Evolutionary conservation across 2,888 invertebrate species (phyloP).

Genomic region (Panopea generosa): DNA sequence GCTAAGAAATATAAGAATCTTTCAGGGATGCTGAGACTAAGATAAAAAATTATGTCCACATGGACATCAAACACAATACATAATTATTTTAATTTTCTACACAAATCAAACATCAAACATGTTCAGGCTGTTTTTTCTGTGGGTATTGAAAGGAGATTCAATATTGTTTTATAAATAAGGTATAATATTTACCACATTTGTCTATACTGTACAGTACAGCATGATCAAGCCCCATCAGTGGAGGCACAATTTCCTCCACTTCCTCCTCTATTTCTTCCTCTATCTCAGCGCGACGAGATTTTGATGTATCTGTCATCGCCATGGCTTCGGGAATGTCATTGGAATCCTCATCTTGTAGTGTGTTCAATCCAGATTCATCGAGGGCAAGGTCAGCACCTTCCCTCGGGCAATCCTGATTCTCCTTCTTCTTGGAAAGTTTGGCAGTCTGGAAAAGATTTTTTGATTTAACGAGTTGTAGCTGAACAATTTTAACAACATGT

Average conservation of each 20-base stretch:
- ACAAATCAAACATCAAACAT: too few species aligned
- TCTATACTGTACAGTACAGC: slow-evolving; percentile 97
- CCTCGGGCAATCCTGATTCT: slow-evolving; percentile 66
- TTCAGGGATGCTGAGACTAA: too few species aligned
- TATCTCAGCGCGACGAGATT: slow-evolving; percentile 84
- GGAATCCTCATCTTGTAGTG: slow-evolving; percentile 83
- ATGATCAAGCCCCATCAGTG: slow-evolving; percentile 94
- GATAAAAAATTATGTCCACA: too few species aligned
- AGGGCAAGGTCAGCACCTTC: slow-evolving; percentile 75
- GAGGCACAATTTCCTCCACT: slow-evolving; percentile 72
- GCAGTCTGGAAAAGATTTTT: slow-evolving; percentile 41
- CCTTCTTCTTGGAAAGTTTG: slow-evolving; percentile 71
- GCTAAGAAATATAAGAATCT: too few species aligned
- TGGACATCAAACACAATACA: too few species aligned
- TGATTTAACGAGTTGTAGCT: too few species aligned
- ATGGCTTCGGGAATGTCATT: slow-evolving; percentile 85
- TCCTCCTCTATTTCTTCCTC: slow-evolving; percentile 78
- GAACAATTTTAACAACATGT: too few species aligned
- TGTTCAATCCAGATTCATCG: slow-evolving; percentile 78
- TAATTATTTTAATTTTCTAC: too few species aligned
- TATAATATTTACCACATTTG: slow-evolving; percentile 93
- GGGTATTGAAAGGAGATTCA: too few species aligned
- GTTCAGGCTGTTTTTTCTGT: too few species aligned
- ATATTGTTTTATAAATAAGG: too few species aligned
- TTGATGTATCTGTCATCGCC: slow-evolving; percentile 62